A percentile compares a stretch with the other conserved stretches of the same genome.
Evolutionary conservation across 1,140 invertebrate species (phyloP).

Genomic region (Bombyx mori): ASM3026992v2 NC_085117.1:15922001-15922500

Average conservation of each 20-base stretch:
- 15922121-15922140: slow-evolving; percentile 86
- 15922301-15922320: background rate
- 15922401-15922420: too few species aligned
- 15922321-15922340: too few species aligned
- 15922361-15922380: too few species aligned
- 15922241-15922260: slow-evolving; percentile 79
- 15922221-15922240: slow-evolving; percentile 79
- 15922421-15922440: background rate
- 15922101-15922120: slow-evolving; percentile 86
- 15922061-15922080: too few species aligned
- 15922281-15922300: slow-evolving; percentile 55
- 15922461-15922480: slow-evolving; percentile 3
- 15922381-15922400: too few species aligned
- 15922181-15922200: slow-evolving; percentile 81
- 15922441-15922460: background rate
- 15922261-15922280: slow-evolving; percentile 74
- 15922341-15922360: too few species aligned
- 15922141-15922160: slow-evolving; percentile 77
- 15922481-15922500: slow-evolving; percentile 61
- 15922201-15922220: slow-evolving; percentile 78
- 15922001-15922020: too few species aligned
- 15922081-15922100: slow-evolving; percentile 11
- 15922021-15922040: too few species aligned
- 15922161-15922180: slow-evolving; percentile 80
- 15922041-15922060: too few species aligned